A percentile compares a stretch with the other conserved stretches of the same genome.
Evolutionary conservation across 2,113 vertebrate species (phyloP).

Genomic region (Ageneiosus marmoratus): DNA sequence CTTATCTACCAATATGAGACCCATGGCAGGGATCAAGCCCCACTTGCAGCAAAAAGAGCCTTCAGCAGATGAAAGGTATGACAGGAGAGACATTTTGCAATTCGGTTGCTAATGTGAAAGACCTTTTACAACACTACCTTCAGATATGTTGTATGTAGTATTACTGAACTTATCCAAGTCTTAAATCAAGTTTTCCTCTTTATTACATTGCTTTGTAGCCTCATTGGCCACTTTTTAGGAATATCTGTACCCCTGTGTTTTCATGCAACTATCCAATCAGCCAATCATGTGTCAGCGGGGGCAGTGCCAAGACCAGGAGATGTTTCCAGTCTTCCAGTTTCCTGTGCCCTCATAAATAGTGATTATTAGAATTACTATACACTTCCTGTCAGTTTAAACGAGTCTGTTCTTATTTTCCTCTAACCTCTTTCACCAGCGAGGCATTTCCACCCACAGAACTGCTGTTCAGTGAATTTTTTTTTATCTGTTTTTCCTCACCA

Average conservation of each 20-base stretch:
- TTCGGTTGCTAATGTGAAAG: background rate
- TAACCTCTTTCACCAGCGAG: background rate
- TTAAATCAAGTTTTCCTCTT: background rate
- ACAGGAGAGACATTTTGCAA: background rate
- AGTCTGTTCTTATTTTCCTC: background rate
- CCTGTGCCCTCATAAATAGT: background rate
- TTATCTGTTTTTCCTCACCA: background rate
- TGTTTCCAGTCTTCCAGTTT: background rate
- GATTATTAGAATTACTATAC: background rate
- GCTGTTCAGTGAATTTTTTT: background rate
- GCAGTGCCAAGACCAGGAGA: background rate
- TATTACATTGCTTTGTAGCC: background rate
- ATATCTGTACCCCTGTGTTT: background rate
- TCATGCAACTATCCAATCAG: background rate
- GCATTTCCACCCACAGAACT: background rate
- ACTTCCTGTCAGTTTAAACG: background rate
- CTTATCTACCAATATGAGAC: slow-evolving; percentile 93
- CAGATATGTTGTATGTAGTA: background rate
- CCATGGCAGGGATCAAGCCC: slow-evolving; percentile 93
- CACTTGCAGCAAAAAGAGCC: slow-evolving; percentile 95
- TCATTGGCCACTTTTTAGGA: background rate
- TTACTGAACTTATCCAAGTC: background rate
- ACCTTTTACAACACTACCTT: background rate
- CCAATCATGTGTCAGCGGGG: background rate
- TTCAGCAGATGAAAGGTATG: slow-evolving; percentile 92